Percentiles rank a stretch among this genome's conserved stretches.
These are phyloP conservation scores for Tenualosa thibaudeaui DNA, from an alignment of 2,797 vertebrate species.

Conservation along the genomic window DNA sequence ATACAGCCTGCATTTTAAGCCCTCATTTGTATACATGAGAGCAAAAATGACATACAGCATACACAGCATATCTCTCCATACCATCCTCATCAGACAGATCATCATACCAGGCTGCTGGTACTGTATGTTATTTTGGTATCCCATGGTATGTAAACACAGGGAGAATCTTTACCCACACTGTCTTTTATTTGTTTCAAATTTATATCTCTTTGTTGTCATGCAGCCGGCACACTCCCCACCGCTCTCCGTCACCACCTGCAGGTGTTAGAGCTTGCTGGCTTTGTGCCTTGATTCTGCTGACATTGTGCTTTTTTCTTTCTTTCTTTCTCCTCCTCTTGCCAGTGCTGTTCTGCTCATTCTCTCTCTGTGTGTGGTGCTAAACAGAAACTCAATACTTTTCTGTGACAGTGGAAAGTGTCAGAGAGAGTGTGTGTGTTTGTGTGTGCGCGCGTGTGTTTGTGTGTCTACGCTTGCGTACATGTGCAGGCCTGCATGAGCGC, in stretches of 20 bases:
- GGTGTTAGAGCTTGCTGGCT: conserved; percentile 14
- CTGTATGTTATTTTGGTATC: not conserved
- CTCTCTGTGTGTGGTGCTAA: conserved; percentile 38
- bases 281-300: not conserved
- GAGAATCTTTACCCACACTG: not conserved
- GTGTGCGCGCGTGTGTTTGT: not conserved
- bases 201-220: not conserved
- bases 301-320: conserved; percentile 24
- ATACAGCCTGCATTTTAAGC: not conserved
- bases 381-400: conserved; percentile 33
- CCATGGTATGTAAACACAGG: not conserved
- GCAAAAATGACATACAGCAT: not conserved
- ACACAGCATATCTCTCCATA: not conserved
- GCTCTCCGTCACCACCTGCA: not conserved
- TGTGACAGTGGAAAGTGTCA: not conserved
- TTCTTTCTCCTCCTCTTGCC: conserved; percentile 37
- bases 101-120: not conserved
- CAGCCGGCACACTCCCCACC: not conserved
- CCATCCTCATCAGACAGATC: not conserved
- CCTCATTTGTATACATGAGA: not conserved
- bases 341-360: not conserved
- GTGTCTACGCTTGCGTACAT: not conserved
- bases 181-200: not conserved
- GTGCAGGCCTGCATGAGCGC: not conserved
- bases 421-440: not conserved